Evolutionary conservation across 2,113 vertebrate species (phyloP), one percentile per base, ranked within the genome.

Genomic region (Plecturocebus donacophilus): DNA sequence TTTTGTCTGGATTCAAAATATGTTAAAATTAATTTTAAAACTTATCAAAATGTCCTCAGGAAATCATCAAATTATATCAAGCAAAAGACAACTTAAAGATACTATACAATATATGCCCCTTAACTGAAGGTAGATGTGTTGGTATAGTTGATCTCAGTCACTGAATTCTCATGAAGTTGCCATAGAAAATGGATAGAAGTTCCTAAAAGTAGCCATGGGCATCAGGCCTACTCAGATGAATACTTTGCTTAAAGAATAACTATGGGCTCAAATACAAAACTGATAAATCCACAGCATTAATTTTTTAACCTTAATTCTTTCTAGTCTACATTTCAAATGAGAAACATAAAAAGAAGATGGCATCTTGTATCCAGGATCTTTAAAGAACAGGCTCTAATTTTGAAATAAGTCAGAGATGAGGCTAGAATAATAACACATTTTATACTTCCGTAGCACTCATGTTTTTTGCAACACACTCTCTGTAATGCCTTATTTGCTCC

Each of bases 281-380:
- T 30, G 35, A 76, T 84, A 70, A 96, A 83, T 70, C 68, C 40
- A 68, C 49, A 94, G 76, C 8, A 25, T 92, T 94, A 54, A 66
- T 77, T 77, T 89, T 96, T 91, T 80, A 85, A 45, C 66, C 47
- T 90, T 83, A 75, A 52, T 87, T 97, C 47, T 91, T 88, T 86
- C 68, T 23, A 83, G n/a, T 84, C 11, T 47, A 30, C 64, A 52
- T 95, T 96, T 98, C 40, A 89, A 45, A 68, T 92, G 42, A 95
- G 79, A 80, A 73, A 83, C 6, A 49, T 35, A 82, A 75, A 81
- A 91, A 91, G 73, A 92, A 80, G 89, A 87, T 68, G 7, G n/a
- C n/a, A 52, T 2, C 30, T 94, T 88, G 25, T 87, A 32, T 91
- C 17, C 25, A 83, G 35, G 47, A 87, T 87, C 68, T 90, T 90